Percentiles rank a stretch among this genome's conserved stretches.
phyloP scores from a whole-genome alignment of 2,797 vertebrate genomes.

The Mallotus villosus region DNA sequence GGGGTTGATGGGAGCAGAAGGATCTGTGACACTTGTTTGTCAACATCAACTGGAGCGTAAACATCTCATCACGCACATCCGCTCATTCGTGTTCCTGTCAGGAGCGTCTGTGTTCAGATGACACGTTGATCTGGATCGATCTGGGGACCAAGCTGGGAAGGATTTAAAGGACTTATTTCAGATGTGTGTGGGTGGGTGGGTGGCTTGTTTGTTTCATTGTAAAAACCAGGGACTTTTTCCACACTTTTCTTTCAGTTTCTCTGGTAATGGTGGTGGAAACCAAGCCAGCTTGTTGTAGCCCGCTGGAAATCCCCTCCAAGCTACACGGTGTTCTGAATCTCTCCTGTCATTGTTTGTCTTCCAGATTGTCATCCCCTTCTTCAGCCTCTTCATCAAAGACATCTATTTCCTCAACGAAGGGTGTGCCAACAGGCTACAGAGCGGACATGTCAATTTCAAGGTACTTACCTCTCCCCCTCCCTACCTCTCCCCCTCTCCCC shows the following conservation, averaged over 20 bases:
- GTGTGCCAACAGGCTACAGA: constrained; percentile 87
- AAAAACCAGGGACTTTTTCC: background rate
- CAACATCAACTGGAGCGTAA: no score
- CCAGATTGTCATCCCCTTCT: constrained; percentile 97
- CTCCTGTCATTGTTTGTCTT: constrained; percentile 37
- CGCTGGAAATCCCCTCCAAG: background rate
- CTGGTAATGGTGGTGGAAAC: background rate
- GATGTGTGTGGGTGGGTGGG: background rate
- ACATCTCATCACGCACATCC: background rate
- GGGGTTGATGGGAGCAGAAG: background rate
- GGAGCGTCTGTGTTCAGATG: background rate
- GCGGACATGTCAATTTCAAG: constrained; percentile 92
- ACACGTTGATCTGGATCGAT: background rate
- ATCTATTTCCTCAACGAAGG: constrained; percentile 96
- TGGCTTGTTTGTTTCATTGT: background rate
- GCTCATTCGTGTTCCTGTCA: background rate
- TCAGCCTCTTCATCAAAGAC: constrained; percentile 96
- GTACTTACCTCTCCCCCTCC: constrained; percentile 55
- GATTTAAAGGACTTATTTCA: background rate
- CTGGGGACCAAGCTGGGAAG: background rate
- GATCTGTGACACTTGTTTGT: no score
- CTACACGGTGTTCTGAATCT: background rate
- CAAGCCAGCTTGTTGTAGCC: no score
- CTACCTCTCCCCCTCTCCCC: no score
- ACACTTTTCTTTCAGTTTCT: background rate